Evolutionary conservation across 2,113 vertebrate species (phyloP).

Genomic region (Scomber scombrus): DNA sequence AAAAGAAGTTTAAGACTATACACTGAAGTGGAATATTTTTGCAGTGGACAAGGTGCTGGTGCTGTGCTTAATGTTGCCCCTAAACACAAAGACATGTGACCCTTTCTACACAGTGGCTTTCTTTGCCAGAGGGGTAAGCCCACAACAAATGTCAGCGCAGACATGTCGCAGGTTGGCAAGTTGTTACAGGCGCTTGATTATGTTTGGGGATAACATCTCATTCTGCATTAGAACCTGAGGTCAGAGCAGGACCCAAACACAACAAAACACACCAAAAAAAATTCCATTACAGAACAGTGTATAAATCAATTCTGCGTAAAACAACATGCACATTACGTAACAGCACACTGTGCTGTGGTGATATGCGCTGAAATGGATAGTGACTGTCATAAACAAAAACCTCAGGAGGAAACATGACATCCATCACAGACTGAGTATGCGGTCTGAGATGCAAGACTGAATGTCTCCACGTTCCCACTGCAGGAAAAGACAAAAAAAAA

Average conservation of each 20-base stretch:
- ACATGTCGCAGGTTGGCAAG: slow-evolving; percentile 37
- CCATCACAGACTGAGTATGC: slow-evolving; percentile 54
- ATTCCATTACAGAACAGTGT: slow-evolving; percentile 58
- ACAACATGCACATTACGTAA: slow-evolving; percentile 67
- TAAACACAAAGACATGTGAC: slow-evolving; percentile 20
- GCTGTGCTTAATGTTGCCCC: slow-evolving; percentile 25
- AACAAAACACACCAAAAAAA: slow-evolving; percentile 47
- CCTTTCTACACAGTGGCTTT: neutral
- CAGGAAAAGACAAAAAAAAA: slow-evolving; percentile 35
- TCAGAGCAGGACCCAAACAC: slow-evolving; percentile 45
- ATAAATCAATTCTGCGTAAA: slow-evolving; percentile 68
- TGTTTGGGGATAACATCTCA: slow-evolving; percentile 59
- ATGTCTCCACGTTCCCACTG: slow-evolving; percentile 22
- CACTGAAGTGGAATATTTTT: neutral
- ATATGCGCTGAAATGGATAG: slow-evolving; percentile 67
- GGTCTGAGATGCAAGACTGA: slow-evolving; percentile 32
- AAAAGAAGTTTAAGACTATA: neutral
- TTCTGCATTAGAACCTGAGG: slow-evolving; percentile 57
- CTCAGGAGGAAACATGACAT: slow-evolving; percentile 73
- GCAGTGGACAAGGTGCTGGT: neutral
- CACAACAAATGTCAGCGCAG: slow-evolving; percentile 46
- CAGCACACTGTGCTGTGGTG: slow-evolving; percentile 50
- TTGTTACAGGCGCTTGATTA: slow-evolving; percentile 59
- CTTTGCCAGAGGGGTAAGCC: slow-evolving; percentile 50
- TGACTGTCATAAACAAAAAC: slow-evolving; percentile 68